Evolutionary conservation across 2,797 vertebrate species (phyloP).

Genomic region (Alfaro cultratus): DNA sequence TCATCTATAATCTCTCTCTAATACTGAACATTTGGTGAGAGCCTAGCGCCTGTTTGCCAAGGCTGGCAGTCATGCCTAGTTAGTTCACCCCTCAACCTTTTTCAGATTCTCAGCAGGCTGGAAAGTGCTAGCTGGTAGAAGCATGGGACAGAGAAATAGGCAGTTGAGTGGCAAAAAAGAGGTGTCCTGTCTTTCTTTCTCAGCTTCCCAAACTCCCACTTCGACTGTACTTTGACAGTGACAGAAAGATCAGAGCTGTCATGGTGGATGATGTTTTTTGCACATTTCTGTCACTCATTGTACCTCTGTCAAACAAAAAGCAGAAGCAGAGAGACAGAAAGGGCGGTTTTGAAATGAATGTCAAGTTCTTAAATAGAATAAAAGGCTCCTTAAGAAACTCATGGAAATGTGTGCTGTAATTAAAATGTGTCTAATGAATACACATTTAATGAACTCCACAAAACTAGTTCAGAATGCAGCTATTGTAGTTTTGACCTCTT

Average conservation of each 20-base stretch:
- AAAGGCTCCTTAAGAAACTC: constrained; percentile 4
- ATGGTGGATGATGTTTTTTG: constrained; percentile 22
- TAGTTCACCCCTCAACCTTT: constrained; percentile 56
- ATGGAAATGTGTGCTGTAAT: constrained; percentile 9
- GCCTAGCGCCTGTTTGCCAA: constrained; percentile 39
- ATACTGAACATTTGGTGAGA: constrained; percentile 63
- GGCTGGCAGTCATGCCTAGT: constrained; percentile 40
- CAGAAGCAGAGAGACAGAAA: constrained; percentile 17
- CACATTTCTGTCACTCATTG: constrained; percentile 38
- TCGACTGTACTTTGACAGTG: constrained; percentile 23
- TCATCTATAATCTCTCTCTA: constrained; percentile 43
- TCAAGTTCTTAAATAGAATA: constrained; percentile 5
- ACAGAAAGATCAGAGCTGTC: constrained; percentile 38
- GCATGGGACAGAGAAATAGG: background rate
- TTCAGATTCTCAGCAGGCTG: constrained; percentile 49
- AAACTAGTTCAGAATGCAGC: constrained; percentile 1
- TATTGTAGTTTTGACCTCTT: background rate
- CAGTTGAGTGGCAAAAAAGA: constrained; percentile 12
- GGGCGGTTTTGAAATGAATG: constrained; percentile 22
- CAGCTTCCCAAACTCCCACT: constrained; percentile 7
- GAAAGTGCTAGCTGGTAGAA: constrained; percentile 20
- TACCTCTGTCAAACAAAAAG: constrained; percentile 27
- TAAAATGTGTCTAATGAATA: constrained; percentile 15
- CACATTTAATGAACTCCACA: constrained; percentile 5
- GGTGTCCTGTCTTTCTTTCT: constrained; percentile 13